Evolutionary conservation across 2,888 invertebrate species (phyloP).

Genomic region (Laspeyria flexula): DNA sequence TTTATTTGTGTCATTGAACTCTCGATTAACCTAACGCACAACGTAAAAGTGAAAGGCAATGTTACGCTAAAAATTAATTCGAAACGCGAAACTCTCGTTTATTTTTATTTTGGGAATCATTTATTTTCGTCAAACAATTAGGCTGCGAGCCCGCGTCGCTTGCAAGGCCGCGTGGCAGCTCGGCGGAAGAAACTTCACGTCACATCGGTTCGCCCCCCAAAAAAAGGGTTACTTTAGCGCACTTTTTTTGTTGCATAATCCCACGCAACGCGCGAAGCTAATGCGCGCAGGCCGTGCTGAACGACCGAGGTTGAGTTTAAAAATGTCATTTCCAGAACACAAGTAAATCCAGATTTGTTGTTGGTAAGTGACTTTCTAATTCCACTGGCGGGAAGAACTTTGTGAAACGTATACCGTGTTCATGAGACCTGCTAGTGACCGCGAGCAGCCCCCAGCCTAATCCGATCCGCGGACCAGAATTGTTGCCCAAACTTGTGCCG

Average conservation of each 20-base stretch:
- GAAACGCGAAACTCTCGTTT: slow-evolving; percentile 81
- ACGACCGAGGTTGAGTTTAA: slow-evolving; percentile 63
- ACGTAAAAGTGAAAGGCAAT: slow-evolving; percentile 63
- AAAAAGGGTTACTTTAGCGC: slow-evolving; percentile 77
- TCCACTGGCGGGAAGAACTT: slow-evolving; percentile 75
- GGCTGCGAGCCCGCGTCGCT: slow-evolving; percentile 68
- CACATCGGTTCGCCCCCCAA: slow-evolving; percentile 65
- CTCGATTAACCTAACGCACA: slow-evolving; percentile 58
- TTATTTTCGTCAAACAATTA: slow-evolving; percentile 85
- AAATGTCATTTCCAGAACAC: slow-evolving; percentile 77
- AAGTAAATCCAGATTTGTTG: slow-evolving; percentile 83
- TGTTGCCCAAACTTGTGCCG: slow-evolving; percentile 75
- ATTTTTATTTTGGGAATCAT: slow-evolving; percentile 83
- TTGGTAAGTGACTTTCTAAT: slow-evolving; percentile 83
- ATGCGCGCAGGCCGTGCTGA: slow-evolving; percentile 61
- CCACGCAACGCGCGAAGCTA: slow-evolving; percentile 66
- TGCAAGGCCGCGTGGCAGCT: slow-evolving; percentile 62
- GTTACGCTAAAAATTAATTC: slow-evolving; percentile 75
- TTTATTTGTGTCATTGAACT: slow-evolving; percentile 50
- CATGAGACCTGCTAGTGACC: slow-evolving; percentile 78
- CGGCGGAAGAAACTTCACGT: slow-evolving; percentile 77
- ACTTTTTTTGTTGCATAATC: slow-evolving; percentile 79
- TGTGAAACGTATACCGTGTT: slow-evolving; percentile 84
- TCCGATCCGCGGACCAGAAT: slow-evolving; percentile 74
- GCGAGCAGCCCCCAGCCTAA: slow-evolving; percentile 73